phyloP scores from a whole-genome alignment of 2,113 vertebrate species.

The Erinaceus europaeus region DNA sequence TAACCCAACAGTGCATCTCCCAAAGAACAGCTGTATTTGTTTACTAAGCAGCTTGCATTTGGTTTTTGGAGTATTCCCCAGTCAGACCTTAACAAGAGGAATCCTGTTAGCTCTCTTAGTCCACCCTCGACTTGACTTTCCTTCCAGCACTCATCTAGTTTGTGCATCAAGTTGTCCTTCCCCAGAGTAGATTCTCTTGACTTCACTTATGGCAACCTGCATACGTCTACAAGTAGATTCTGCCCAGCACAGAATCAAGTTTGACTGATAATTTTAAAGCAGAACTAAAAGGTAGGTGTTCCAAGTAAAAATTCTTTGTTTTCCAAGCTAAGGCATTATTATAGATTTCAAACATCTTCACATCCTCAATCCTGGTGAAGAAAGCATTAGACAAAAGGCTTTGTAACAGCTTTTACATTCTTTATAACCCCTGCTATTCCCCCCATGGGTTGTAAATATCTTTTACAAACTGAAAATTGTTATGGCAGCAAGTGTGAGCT shows the following conservation, averaged over 20 bases:
- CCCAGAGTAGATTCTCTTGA: background rate
- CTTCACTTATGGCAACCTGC: background rate
- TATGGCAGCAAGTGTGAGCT: background rate
- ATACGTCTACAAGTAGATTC: too few species aligned
- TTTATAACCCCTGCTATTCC: background rate
- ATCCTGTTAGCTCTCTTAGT: background rate
- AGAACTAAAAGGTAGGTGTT: background rate
- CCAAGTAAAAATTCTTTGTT: background rate
- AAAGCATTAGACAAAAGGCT: background rate
- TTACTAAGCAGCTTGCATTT: background rate
- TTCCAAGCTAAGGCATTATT: background rate
- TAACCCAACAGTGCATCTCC: background rate
- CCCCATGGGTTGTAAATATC: background rate
- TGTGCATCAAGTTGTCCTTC: background rate
- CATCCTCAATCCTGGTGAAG: background rate
- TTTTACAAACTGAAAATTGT: too few species aligned
- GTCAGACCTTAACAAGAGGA: background rate
- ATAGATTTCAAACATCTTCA: background rate
- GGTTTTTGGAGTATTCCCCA: too few species aligned
- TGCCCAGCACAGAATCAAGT: background rate
- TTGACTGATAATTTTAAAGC: background rate
- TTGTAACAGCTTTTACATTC: background rate
- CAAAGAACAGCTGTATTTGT: background rate
- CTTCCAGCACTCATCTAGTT: background rate
- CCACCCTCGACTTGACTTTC: background rate